These are phyloP conservation scores for Hemistola chrysoprasaria DNA, from an alignment of 2,888 invertebrate genomes.

Conservation along the genomic window DNA sequence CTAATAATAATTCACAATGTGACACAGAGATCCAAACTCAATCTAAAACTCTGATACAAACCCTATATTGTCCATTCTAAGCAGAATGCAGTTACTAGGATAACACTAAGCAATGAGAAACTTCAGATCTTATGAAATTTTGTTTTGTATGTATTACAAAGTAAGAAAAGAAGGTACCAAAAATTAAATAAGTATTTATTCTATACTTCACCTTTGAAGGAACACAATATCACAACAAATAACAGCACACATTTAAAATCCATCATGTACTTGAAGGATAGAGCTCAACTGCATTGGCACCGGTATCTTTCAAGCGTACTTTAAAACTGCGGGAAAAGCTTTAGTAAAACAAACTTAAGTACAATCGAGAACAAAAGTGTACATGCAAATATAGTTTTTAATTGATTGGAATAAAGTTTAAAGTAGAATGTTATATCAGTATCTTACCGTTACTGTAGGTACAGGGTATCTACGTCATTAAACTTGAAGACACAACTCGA, in stretches of 20 bases:
- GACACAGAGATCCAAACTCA: too few relatives aligned
- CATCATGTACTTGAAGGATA: slow-evolving; percentile 9
- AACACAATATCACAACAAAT: slow-evolving; percentile 5
- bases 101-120: too few relatives aligned
- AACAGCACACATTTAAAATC: slow-evolving; percentile 6
- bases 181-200: too few relatives aligned
- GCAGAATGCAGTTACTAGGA: too few relatives aligned
- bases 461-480: slow-evolving; percentile 7
- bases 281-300: slow-evolving; percentile 12
- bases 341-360: slow-evolving; percentile 21
- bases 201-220: slow-evolving; percentile 5
- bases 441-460: slow-evolving; percentile 6
- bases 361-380: slow-evolving; percentile 11
- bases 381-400: slow-evolving; percentile 16
- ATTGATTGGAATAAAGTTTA: slow-evolving; percentile 15
- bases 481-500: slow-evolving; percentile 33
- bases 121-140: too few relatives aligned
- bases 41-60: too few relatives aligned
- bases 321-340: slow-evolving; percentile 14
- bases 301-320: slow-evolving; percentile 14
- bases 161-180: too few relatives aligned
- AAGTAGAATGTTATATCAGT: slow-evolving; percentile 16
- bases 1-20: too few relatives aligned
- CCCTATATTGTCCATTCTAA: too few relatives aligned
- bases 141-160: too few relatives aligned